Evolutionary conservation across 2,113 vertebrate genomes (phyloP), one percentile per base, ranked within the genome.

Genomic region (Thunnus maccoyii): DNA sequence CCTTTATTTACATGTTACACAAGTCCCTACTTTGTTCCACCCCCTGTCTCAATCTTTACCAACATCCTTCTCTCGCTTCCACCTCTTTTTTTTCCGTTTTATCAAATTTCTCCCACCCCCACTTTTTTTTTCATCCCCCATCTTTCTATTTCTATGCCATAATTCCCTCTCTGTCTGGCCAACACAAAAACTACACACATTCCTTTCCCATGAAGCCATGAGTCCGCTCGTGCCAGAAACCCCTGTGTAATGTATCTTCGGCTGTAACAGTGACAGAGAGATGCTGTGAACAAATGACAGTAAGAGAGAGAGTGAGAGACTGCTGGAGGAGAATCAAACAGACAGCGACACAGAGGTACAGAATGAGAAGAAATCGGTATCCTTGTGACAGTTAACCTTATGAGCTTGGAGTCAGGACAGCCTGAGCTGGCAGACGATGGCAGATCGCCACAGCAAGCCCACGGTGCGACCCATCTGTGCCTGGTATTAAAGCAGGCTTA

Each of bases 151-250:
- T 75, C 47, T 32, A 1, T 47, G 30, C 57, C 66, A 72, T 27
- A 30, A 64, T 57, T 86, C 65, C 56, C 18, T 65, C 13, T 50
- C 62, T 85, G 66, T 48, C 67, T 54, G 65, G 63, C 73, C 72
- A 36, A 58, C 62, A 70, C 60, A 77, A 84, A 73, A 71, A 91
- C 91, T 85, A 66, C 90, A 94, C 90, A 95, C 96, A 97, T 97
- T 97, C 96, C 96, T 95, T 94, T 96, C 95, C 94, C 93, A 82
- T 97, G 96, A 97, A 94, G 92, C 91, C 95, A 96, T 82, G 55
- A 67, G 82, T 82, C 72, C 57, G 22, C 70, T 65, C 25, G 62
- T 82, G 84, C 82, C 89, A 85, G 86, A 92, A 88, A 84, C 30
- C 48, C 56, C 41, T 17, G 48, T 72, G 72, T 36, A 58, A 69